Percentiles rank a stretch among this genome's conserved stretches.
These are phyloP conservation scores for Phenganax subtilis DNA, from an alignment of 92 coral and sea anemone species.

Conservation along the genomic window DNA sequence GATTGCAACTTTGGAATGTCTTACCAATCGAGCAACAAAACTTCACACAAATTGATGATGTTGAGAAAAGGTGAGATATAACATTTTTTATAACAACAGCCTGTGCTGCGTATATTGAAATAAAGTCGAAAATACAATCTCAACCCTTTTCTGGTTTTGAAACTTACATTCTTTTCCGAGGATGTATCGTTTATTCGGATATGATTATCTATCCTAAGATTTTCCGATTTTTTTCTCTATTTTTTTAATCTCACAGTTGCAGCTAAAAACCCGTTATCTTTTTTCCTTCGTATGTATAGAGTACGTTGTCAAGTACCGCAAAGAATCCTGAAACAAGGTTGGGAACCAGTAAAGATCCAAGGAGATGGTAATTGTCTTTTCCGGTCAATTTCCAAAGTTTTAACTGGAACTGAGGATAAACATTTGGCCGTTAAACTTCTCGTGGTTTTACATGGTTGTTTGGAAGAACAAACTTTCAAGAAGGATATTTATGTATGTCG, in stretches of 20 bases:
- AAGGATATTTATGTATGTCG: too few species aligned
- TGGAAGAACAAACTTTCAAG: too few species aligned
- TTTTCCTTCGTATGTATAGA: neutral
- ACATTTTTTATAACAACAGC: neutral
- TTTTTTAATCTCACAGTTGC: too few species aligned
- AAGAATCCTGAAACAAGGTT: neutral
- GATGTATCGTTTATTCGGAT: too few species aligned
- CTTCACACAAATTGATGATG: neutral
- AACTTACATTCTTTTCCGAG: neutral
- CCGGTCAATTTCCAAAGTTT: neutral
- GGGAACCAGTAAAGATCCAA: neutral
- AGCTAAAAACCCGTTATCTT: too few species aligned
- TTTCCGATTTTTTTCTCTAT: too few species aligned
- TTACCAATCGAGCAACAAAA: neutral
- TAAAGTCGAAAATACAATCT: neutral
- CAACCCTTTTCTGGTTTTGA: neutral
- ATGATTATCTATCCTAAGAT: too few species aligned
- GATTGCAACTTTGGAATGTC: neutral
- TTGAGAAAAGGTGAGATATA: neutral
- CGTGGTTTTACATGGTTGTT: too few species aligned
- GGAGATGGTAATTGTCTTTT: conserved; percentile 3
- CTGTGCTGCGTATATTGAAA: neutral
- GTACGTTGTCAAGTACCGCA: conserved; percentile 3
- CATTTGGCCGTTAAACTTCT: neutral
- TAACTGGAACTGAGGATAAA: neutral